Conservation (phyloP, 2,888 invertebrate species). For the Microplitis deprimator region DNA sequence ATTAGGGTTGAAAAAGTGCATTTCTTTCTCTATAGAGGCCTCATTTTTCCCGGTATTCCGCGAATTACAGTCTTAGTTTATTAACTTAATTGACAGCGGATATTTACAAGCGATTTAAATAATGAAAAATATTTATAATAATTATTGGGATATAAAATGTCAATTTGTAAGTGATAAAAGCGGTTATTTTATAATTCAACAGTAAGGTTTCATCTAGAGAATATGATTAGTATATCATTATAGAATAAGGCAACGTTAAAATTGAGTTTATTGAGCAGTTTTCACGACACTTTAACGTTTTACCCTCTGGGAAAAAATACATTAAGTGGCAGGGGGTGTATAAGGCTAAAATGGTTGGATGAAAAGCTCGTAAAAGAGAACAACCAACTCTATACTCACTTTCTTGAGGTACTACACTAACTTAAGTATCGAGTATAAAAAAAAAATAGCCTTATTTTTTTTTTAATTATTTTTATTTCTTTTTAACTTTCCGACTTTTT, state of each 20-base stretch:
- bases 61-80: no score
- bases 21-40: no score
- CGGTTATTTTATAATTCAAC: constrained; percentile 17
- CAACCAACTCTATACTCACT: constrained; percentile 24
- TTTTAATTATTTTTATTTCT: not conserved
- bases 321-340: not conserved
- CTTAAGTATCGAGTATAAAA: constrained; percentile 12
- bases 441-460: not conserved
- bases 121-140: not conserved
- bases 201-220: constrained; percentile 22
- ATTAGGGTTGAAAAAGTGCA: no score
- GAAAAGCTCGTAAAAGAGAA: constrained; percentile 35
- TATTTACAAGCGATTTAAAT: not conserved
- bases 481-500: not conserved
- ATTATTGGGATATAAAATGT: not conserved
- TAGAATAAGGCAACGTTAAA: constrained; percentile 41
- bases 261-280: constrained; percentile 50
- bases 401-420: constrained; percentile 10
- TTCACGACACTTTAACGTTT: constrained; percentile 41
- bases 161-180: not conserved
- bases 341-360: not conserved
- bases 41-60: no score
- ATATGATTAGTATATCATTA: constrained; percentile 48
- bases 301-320: constrained; percentile 3
- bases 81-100: not conserved